A percentile compares a stretch with the other conserved stretches of the same genome.
These are phyloP conservation scores for Dipodomys stephensi DNA, from an alignment of 2,113 vertebrate species.

Conservation along the genomic window DNA sequence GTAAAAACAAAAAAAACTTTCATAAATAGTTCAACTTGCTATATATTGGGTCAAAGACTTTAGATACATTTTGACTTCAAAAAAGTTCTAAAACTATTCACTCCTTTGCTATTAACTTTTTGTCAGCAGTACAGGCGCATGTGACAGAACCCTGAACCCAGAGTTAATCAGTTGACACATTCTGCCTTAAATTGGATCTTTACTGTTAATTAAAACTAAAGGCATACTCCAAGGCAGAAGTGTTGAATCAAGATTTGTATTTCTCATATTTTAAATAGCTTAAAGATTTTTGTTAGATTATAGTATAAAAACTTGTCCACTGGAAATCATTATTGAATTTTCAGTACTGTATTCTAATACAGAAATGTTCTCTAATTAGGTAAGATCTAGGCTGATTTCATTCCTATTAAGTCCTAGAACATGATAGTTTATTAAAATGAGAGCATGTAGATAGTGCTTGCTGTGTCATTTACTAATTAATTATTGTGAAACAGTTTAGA, in stretches of 20 bases:
- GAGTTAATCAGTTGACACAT: constrained; percentile 77
- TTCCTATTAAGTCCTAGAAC: constrained; percentile 68
- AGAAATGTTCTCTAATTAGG: constrained; percentile 64
- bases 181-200: constrained; percentile 81
- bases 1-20: constrained; percentile 80
- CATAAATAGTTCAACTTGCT: constrained; percentile 86
- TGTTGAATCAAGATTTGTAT: constrained; percentile 66
- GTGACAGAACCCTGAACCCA: constrained; percentile 77
- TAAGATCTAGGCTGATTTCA: constrained; percentile 52
- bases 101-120: constrained; percentile 77
- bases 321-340: constrained; percentile 33
- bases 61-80: constrained; percentile 82
- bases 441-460: constrained; percentile 70
- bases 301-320: constrained; percentile 63
- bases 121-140: constrained; percentile 67
- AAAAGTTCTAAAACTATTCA: constrained; percentile 72
- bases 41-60: constrained; percentile 77
- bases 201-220: constrained; percentile 75
- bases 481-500: constrained; percentile 77
- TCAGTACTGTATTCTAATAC: constrained; percentile 25
- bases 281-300: constrained; percentile 68
- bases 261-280: constrained; percentile 46
- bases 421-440: constrained; percentile 76
- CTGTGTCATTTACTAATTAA: constrained; percentile 79
- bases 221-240: constrained; percentile 39